Percentiles rank a stretch among this genome's conserved stretches.
phyloP scores from a whole-genome alignment of 92 coral and sea anemone genomes.

The Epizoanthus scotinus region DNA sequence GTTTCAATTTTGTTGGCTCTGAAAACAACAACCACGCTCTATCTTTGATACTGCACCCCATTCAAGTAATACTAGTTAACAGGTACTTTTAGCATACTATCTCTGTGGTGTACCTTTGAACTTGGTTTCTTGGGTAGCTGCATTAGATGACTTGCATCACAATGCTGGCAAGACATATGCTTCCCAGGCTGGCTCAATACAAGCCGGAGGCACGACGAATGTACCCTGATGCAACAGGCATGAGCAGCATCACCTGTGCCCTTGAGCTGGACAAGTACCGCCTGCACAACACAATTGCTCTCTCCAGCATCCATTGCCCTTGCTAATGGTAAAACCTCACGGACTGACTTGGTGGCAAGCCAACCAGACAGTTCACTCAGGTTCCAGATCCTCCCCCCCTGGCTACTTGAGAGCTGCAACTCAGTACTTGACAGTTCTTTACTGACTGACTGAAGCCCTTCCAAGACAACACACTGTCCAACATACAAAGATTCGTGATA shows the following conservation, averaged over 20 bases:
- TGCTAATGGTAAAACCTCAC: constrained; percentile 43
- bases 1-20: no score
- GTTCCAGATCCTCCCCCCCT: constrained; percentile 83
- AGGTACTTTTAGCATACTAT: background rate
- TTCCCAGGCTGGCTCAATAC: constrained; percentile 50
- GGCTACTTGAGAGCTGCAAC: constrained; percentile 53
- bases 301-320: constrained; percentile 27
- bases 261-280: constrained; percentile 70
- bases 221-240: constrained; percentile 55
- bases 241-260: constrained; percentile 18
- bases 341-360: constrained; percentile 81
- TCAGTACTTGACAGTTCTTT: constrained; percentile 13
- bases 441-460: constrained; percentile 70
- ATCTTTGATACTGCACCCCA: no score
- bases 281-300: constrained; percentile 62
- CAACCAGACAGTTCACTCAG: constrained; percentile 82
- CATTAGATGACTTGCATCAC: constrained; percentile 56
- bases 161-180: constrained; percentile 64
- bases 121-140: constrained; percentile 49
- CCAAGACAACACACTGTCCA: constrained; percentile 86
- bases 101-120: constrained; percentile 38
- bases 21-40: no score
- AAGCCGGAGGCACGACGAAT: constrained; percentile 66
- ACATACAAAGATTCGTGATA: constrained; percentile 56
- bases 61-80: background rate